phyloP scores from a whole-genome alignment of 2,888 invertebrate species.

The Steinernema carpocapsae region DNA sequence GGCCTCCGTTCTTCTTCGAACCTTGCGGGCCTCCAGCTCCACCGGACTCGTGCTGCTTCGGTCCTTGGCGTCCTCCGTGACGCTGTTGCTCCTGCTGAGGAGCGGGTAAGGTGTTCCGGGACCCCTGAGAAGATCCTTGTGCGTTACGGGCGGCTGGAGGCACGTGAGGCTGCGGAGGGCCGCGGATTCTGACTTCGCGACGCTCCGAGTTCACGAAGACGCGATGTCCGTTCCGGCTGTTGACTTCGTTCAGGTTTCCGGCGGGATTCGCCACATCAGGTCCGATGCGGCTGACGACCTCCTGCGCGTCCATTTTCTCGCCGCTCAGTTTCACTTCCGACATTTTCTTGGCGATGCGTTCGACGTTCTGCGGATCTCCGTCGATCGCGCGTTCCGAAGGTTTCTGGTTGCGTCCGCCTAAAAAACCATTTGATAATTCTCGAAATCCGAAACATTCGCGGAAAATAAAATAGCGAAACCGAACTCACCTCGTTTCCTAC shows the following conservation, averaged over 20 bases:
- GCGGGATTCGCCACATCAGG: not conserved
- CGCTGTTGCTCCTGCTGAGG: not conserved
- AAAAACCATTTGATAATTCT: too few relatives aligned
- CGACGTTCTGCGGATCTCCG: too few relatives aligned
- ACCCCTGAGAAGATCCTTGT: not conserved
- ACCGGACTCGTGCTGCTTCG: not conserved
- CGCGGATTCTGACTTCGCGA: not conserved
- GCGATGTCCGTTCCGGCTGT: not conserved
- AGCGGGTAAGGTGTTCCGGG: not conserved
- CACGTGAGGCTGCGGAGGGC: not conserved
- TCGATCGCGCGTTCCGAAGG: too few relatives aligned
- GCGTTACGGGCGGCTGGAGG: not conserved
- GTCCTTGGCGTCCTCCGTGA: not conserved
- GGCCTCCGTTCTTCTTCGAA: too few relatives aligned
- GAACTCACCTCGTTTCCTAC: too few relatives aligned
- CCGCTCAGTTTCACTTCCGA: too few relatives aligned
- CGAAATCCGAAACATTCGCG: too few relatives aligned
- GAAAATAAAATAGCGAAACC: too few relatives aligned
- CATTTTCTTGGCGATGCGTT: too few relatives aligned
- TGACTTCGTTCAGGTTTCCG: not conserved
- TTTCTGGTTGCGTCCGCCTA: too few relatives aligned
- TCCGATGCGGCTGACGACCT: not conserved
- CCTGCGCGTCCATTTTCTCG: not conserved
- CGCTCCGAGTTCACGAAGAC: not conserved
- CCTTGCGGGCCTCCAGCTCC: not conserved